These are phyloP conservation scores for Muntiacus muntjak DNA, from an alignment of 2,113 vertebrate genomes.

Conservation along the genomic window DNA sequence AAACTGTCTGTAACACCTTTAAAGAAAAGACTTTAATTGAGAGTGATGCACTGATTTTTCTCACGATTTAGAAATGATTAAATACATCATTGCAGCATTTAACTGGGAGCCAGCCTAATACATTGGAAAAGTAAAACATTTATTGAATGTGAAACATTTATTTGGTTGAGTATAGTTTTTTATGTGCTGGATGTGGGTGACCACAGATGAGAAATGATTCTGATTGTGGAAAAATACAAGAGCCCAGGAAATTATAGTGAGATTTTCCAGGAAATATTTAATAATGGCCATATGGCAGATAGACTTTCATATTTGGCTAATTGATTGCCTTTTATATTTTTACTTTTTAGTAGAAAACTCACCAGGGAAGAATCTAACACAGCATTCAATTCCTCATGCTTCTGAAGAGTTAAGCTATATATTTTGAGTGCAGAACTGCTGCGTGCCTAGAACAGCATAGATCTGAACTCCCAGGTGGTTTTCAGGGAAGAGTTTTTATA, in stretches of 20 bases:
- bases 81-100: neutral
- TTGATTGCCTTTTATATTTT: neutral
- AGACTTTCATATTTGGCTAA: neutral
- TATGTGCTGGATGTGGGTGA: neutral
- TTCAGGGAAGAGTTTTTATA: neutral
- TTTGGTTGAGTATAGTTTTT: neutral
- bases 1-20: neutral
- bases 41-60: neutral
- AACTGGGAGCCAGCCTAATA: neutral
- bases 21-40: neutral
- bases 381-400: neutral
- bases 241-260: neutral
- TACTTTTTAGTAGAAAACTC: neutral
- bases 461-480: neutral
- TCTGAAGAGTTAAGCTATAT: neutral
- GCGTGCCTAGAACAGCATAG: neutral
- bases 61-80: neutral
- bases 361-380: neutral
- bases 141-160: too few species aligned
- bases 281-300: neutral
- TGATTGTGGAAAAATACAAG: neutral
- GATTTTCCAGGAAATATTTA: neutral
- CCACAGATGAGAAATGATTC: neutral
- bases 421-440: neutral
- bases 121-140: neutral